Base-by-base conservation (phyloP, 2,888 invertebrate species). In the Tanytarsus gracilentus region DNA sequence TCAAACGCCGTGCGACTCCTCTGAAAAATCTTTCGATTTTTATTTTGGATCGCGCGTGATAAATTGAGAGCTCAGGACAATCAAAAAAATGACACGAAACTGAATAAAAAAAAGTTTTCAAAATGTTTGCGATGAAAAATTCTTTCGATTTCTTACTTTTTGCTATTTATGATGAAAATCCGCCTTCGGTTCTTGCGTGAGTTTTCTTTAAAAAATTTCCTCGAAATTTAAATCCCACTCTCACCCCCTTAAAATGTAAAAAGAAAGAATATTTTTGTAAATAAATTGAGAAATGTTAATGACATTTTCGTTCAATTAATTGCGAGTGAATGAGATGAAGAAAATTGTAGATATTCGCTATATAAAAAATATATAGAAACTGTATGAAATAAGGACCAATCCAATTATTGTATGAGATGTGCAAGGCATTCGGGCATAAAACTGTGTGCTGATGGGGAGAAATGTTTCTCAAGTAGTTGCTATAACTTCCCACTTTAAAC, bases 11-110 rank as follows among this genome's bases (percentile, higher is more conserved):
- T 26, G 14, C 49, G 26, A 14, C 16, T n/a, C 14, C 14, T 7
- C 25, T 49, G 44, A n/a, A n/a, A n/a, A n/a, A n/a, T n/a, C n/a
- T n/a, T n/a, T n/a, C n/a, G n/a, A n/a, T 9, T 6, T 9, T 30
- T 6, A 30, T 30, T 8, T 30, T 49, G 49, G 27, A 27, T 49
- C n/a, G n/a, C n/a, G 49, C 16, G 49, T 49, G 49, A 49, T 27
- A 26, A n/a, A 49, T 49, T 49, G 26, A 40, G 49, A 49, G 49
- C 49, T 49, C 49, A 49, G 49, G 49, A 49, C 49, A 49, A 49
- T 49, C 49, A 49, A 49, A 49, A 49, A 27, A 49, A 16, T 16
- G 21, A 18, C 44, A 44, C 44, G 25, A 27, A 18, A 49, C 25
- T n/a, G 27, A 18, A 18, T 49, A 27, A 49, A 49, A 49, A 23